Evolutionary conservation across 2,888 invertebrate genomes (phyloP), one percentile per base, ranked within the genome.

Genomic region (Nomada fucata): DNA sequence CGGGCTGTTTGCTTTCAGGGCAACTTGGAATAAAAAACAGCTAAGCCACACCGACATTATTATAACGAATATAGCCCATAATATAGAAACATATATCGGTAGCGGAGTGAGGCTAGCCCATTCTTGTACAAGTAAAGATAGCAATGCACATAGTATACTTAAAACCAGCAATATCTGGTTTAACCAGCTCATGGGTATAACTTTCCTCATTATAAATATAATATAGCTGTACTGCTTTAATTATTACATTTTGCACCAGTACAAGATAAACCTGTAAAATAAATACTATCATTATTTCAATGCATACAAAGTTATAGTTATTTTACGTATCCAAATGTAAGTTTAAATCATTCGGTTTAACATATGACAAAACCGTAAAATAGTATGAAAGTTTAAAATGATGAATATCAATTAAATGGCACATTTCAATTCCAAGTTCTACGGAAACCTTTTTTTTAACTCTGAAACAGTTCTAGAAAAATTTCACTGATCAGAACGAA

Each of bases 11-110:
- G 91, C 91, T 80, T 92, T 92, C n/a, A 93, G 63, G 2, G 90
- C 90, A 36, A 89, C 85, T 84, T 90, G 90, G 20, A 92, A 72
- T 9, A 92, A 53, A 26, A 86, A 85, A 50, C 91, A 93, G 71
- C 92, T 92, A 10, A 92, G 71, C 92, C 92, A 92, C 42, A 91
- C 89, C 3, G 93, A 93, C 13, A 86, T 59, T n/a, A 90, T 83
- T n/a, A 88, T 90, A 10, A 92, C 77, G 44, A 90, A 83, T 60
- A 92, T 73, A 20, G 91, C 90, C 92, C 92, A 93, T 9, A 87
- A 83, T 44, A 93, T 89, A n/a, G 91, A 84, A 59, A 92, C 63
- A 57, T 92, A 92, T 52, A 91, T 85, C 3, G 92, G 89, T 64
- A 93, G 59, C 9, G 88, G 80, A 18, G 88, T 85, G 7, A 90